These are phyloP conservation scores for Lepus timidus DNA, from an alignment of 2,113 vertebrate genomes.

Conservation along the genomic window DNA sequence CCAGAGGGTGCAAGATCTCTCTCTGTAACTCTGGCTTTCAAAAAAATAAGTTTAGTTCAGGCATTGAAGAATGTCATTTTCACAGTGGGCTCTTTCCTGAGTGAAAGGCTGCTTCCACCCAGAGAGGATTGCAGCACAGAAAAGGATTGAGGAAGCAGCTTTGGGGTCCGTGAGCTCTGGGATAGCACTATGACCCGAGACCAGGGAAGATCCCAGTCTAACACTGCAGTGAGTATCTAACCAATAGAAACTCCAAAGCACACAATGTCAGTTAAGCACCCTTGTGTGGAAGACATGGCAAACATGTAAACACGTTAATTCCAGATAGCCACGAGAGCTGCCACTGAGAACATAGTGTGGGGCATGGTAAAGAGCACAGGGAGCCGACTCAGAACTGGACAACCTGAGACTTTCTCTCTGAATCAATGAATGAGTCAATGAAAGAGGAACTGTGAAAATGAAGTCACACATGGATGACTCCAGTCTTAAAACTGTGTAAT, in stretches of 20 bases:
- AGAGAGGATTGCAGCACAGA: neutral
- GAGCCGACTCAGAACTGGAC: neutral
- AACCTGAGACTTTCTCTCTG: neutral
- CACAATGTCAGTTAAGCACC: neutral
- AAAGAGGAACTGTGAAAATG: conserved; percentile 37
- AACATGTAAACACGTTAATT: conserved; percentile 15
- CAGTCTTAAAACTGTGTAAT: neutral
- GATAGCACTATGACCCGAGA: neutral
- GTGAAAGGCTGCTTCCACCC: conserved; percentile 2
- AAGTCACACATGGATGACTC: neutral
- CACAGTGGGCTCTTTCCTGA: neutral
- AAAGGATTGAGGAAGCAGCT: conserved; percentile 22
- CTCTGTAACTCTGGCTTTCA: no score
- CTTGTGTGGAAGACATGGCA: neutral
- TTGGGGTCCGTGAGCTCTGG: neutral
- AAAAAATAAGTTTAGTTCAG: conserved; percentile 22
- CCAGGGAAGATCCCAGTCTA: neutral
- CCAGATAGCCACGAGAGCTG: neutral
- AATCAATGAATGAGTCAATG: conserved; percentile 10
- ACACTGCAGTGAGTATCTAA: neutral
- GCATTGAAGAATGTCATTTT: neutral
- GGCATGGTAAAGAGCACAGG: neutral
- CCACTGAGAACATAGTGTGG: neutral
- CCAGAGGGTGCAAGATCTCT: no score
- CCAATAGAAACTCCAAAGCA: conserved; percentile 29